Conservation (phyloP, 2,888 invertebrate species). For the Cephus nigrinus region DNA sequence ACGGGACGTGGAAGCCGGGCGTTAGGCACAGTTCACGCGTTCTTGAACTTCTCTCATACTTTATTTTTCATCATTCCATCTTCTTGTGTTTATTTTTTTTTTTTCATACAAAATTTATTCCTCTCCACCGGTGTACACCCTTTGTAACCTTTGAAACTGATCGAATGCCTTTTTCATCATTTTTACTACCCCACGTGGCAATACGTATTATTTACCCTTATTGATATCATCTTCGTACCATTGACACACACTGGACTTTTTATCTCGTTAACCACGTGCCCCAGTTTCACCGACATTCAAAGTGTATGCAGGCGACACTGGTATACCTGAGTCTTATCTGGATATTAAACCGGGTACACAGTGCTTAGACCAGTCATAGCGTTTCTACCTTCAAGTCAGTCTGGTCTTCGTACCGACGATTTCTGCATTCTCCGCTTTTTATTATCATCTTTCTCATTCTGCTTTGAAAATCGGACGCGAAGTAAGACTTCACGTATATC, state of each 20-base stretch:
- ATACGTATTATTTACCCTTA: background rate
- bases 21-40: constrained; percentile 43
- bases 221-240: background rate
- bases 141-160: background rate
- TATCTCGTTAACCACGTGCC: background rate
- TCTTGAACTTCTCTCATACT: constrained; percentile 17
- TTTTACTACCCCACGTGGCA: background rate
- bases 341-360: background rate
- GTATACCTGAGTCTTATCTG: background rate
- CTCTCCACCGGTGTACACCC: background rate
- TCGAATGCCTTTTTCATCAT: background rate
- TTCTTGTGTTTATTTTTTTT: constrained; percentile 13
- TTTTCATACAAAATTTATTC: background rate
- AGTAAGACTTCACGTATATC: background rate
- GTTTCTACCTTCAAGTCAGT: background rate
- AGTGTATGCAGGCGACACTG: background rate
- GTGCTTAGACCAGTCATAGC: background rate
- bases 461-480: background rate
- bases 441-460: background rate
- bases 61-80: constrained; percentile 20
- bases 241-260: background rate
- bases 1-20: constrained; percentile 23
- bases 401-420: background rate
- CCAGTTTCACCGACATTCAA: background rate
- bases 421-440: background rate